phyloP scores from a whole-genome alignment of 2,888 invertebrate species.

The Drosophila picticornis region DNA sequence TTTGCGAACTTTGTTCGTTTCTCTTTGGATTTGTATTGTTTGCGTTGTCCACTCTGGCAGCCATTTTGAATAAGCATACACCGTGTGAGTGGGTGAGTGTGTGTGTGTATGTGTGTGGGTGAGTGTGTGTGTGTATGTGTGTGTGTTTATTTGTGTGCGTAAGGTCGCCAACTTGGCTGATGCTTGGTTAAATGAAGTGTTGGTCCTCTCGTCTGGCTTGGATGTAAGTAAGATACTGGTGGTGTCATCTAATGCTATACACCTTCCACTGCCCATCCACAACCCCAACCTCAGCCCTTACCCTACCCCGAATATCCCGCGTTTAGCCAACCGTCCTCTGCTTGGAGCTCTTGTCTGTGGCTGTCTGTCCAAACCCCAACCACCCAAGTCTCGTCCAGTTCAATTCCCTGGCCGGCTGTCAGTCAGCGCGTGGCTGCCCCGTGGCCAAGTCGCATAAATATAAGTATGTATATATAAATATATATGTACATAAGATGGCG shows the following conservation, averaged over 20 bases:
- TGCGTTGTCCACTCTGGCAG: conserved; percentile 51
- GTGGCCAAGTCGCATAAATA: conserved; percentile 45
- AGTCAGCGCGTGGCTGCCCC: conserved; percentile 70
- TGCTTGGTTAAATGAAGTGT: conserved; percentile 49
- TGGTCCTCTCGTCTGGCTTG: conserved; percentile 43
- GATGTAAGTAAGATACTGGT: conserved; percentile 23
- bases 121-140: conserved; percentile 28
- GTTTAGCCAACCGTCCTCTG: not conserved
- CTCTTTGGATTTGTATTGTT: conserved; percentile 18
- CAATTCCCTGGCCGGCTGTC: conserved; percentile 69
- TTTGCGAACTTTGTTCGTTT: conserved; percentile 9
- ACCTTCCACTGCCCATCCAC: not conserved
- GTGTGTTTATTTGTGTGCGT: conserved; percentile 26
- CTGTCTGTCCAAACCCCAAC: conserved; percentile 7
- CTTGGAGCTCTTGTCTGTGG: conserved; percentile 8
- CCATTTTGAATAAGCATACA: conserved; percentile 70
- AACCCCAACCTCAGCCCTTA: not conserved
- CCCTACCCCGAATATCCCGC: conserved; percentile 46
- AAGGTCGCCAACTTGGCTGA: conserved; percentile 32
- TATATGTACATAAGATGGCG: not conserved
- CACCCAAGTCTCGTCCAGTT: conserved; percentile 43
- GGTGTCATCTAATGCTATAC: conserved; percentile 8
- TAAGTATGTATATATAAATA: not conserved
- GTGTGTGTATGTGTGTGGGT: conserved; percentile 17
- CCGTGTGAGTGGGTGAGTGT: conserved; percentile 5